These are phyloP conservation scores for Mesocricetus auratus DNA, from an alignment of 2,113 vertebrate species.

Conservation along the genomic window DNA sequence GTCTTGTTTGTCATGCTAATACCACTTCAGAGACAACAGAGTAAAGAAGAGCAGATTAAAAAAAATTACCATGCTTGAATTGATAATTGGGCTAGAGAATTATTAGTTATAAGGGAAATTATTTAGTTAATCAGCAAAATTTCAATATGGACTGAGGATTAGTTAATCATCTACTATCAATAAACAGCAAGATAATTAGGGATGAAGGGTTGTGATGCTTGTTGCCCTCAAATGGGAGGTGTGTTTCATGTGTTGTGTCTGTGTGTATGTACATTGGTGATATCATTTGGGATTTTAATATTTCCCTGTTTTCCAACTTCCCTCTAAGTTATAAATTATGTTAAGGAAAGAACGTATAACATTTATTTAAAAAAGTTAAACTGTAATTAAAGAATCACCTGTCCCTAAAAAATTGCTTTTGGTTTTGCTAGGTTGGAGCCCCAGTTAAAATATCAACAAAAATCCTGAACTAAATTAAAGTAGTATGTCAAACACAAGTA, in stretches of 20 bases:
- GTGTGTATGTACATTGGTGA: background rate
- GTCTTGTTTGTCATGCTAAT: background rate
- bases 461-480: slow-evolving; percentile 15
- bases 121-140: background rate
- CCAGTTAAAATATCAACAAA: background rate
- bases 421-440: background rate
- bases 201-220: background rate
- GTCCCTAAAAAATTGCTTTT: background rate
- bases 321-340: background rate
- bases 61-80: background rate
- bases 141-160: background rate
- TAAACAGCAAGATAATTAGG: background rate
- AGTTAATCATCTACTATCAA: background rate
- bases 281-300: background rate
- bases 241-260: background rate
- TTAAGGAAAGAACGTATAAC: slow-evolving; percentile 22
- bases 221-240: background rate
- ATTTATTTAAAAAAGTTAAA: slow-evolving; percentile 3
- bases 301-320: slow-evolving; percentile 30
- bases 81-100: background rate
- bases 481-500: background rate
- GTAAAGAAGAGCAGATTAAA: background rate
- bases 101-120: background rate
- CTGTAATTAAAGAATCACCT: background rate
- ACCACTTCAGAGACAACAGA: background rate